These are phyloP conservation scores for Leucophenga montana DNA, from an alignment of 2,888 invertebrate species.

Conservation along the genomic window DNA sequence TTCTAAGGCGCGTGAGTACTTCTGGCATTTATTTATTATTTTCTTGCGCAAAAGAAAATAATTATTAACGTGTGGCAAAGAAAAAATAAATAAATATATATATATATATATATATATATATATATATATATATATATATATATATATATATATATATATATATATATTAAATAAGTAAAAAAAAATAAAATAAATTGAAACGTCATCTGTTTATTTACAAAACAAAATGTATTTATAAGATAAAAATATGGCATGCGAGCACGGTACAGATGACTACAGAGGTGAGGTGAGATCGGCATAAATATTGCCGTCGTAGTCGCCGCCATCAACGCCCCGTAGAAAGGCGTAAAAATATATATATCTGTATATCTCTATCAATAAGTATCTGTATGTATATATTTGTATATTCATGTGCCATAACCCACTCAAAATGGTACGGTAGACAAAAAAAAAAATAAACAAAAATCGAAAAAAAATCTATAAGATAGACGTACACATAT, in stretches of 20 bases:
- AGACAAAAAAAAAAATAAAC: constrained; percentile 9
- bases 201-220: constrained; percentile 55
- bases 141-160: not conserved
- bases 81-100: constrained; percentile 3
- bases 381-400: constrained; percentile 1
- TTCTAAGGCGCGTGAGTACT: constrained; percentile 10
- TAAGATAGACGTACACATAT: not conserved
- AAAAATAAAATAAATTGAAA: constrained; percentile 11
- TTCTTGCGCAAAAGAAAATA: not conserved
- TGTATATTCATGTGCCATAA: not conserved
- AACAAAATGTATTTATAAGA: constrained; percentile 63
- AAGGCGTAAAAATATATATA: constrained; percentile 45
- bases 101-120: not conserved
- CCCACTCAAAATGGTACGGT: too few relatives aligned
- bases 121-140: not conserved
- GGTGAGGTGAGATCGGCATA: not conserved
- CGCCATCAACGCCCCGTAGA: constrained; percentile 41
- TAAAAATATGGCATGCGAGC: constrained; percentile 35
- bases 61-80: constrained; percentile 3
- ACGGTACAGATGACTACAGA: not conserved
- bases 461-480: constrained; percentile 14
- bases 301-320: not conserved
- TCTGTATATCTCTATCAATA: constrained; percentile 29
- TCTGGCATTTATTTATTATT: constrained; percentile 13
- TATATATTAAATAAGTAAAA: not conserved